Evolutionary conservation across 2,888 invertebrate species (phyloP).

Genomic region (Megalurothrips usitatus): DNA sequence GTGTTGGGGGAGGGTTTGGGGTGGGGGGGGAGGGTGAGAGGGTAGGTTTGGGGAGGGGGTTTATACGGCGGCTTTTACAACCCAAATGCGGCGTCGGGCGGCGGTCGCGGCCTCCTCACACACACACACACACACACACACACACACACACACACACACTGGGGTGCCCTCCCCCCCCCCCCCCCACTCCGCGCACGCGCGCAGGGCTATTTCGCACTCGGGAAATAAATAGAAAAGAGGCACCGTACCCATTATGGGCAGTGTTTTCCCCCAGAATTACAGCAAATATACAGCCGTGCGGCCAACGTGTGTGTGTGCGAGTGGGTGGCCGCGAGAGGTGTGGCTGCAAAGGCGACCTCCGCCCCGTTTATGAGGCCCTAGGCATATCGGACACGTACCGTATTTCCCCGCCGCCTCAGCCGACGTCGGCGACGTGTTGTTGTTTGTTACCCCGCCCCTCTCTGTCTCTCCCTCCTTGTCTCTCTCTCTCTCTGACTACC

Average conservation of each 20-base stretch:
- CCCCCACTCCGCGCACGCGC: not conserved
- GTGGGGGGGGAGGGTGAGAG: not conserved
- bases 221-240: constrained; percentile 21
- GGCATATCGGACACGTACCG: no score
- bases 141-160: not conserved
- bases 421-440: no score
- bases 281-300: not conserved
- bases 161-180: not conserved
- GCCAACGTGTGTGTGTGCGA: not conserved
- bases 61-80: constrained; percentile 14
- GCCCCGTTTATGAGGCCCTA: no score
- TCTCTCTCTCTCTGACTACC: no score
- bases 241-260: not conserved
- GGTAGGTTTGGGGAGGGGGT: not conserved
- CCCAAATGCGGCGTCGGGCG: constrained; percentile 13
- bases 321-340: not conserved
- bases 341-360: not conserved
- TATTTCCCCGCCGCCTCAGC: no score
- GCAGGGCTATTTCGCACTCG: not conserved
- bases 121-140: not conserved
- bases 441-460: no score
- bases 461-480: no score
- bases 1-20: not conserved
- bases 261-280: constrained; percentile 17
- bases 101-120: not conserved